These are phyloP conservation scores for Porites divaricata DNA, from an alignment of 92 coral and sea anemone species.

Conservation along the genomic window DNA sequence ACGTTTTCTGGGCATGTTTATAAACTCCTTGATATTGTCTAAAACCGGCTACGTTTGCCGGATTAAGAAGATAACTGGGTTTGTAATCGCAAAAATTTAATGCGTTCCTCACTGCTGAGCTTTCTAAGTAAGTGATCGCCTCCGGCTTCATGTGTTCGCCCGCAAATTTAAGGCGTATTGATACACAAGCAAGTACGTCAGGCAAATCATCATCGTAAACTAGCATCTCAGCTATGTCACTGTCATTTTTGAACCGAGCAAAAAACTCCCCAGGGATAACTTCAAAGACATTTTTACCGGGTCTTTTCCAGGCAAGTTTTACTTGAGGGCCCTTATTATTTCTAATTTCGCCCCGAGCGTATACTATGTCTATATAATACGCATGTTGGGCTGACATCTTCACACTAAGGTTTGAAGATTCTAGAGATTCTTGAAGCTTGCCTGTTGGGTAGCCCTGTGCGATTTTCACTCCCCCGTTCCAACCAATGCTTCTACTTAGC, in stretches of 20 bases:
- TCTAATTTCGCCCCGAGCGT: neutral
- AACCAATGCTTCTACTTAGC: constrained; percentile 41
- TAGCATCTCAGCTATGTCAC: constrained; percentile 2
- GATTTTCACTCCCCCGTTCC: constrained; percentile 23
- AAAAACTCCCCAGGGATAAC: constrained; percentile 7
- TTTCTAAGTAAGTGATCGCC: constrained; percentile 6
- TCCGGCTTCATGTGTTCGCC: constrained; percentile 21
- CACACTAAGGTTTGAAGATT: neutral
- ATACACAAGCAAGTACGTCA: constrained; percentile 6
- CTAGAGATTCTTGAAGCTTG: neutral
- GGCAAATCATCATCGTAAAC: constrained; percentile 32
- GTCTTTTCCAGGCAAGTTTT: constrained; percentile 54
- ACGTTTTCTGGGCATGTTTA: constrained; percentile 1
- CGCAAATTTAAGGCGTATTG: neutral
- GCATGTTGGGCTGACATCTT: constrained; percentile 2
- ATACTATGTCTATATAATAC: constrained; percentile 40
- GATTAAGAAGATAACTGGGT: constrained; percentile 33
- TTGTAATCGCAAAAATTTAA: neutral
- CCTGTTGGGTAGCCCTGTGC: constrained; percentile 1
- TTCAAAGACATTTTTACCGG: constrained; percentile 1
- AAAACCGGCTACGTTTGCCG: constrained; percentile 2
- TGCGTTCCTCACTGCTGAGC: constrained; percentile 4
- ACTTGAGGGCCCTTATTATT: neutral
- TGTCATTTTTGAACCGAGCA: constrained; percentile 27
- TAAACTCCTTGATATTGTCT: constrained; percentile 19